Evolutionary conservation across 2,797 vertebrate species (phyloP), one percentile per base, ranked within the genome.

Genomic region (Sebastolobus alascanus): DNA sequence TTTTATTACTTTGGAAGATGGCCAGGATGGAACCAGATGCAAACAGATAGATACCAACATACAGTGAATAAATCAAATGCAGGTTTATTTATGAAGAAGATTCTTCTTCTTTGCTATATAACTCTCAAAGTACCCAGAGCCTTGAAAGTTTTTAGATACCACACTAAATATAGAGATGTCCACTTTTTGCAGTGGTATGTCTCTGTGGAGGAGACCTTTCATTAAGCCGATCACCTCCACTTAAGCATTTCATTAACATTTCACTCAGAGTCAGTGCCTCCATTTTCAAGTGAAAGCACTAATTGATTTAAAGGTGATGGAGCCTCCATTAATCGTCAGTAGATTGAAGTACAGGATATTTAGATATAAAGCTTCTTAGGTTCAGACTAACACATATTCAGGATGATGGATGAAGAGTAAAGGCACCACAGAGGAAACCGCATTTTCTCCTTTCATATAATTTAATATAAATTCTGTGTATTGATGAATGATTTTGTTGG

Each of bases 291-390:
- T 64, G 38, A 50, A 50, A 37, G 12, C 16, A 10, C 3, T 13
- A 35, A 77, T 27, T 59, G 27, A 73, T 65, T 68, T 50, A 52
- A 68, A 50, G 6, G 13, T 8, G 37, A 71, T 18, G 20, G 13
- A 25, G 13, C 29, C 8, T 37, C 18, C 8, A 63, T 73, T 58
- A 9, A 50, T 59, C 10, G 14, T 58, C 25, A 29, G 29, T 31
- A 37, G 8, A 46, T 65, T 63, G 16, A 70, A 61, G 61, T 18
- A 64, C 18, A 35, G 46, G 33, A 43, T 37, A 55, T 74, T 74
- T 13, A n/a, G 10, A 25, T 29, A 33, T 25, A 6, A 67, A 43
- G 43, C n/a, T 63, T 61, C 27, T 29, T 11, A 33, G 46, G 18
- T 37, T 6, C 7, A 68, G 29, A 68, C 35, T 33, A 35, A 37